These are phyloP conservation scores for Nylanderia fulva DNA, from an alignment of 1,140 invertebrate species.

Conservation along the genomic window DNA sequence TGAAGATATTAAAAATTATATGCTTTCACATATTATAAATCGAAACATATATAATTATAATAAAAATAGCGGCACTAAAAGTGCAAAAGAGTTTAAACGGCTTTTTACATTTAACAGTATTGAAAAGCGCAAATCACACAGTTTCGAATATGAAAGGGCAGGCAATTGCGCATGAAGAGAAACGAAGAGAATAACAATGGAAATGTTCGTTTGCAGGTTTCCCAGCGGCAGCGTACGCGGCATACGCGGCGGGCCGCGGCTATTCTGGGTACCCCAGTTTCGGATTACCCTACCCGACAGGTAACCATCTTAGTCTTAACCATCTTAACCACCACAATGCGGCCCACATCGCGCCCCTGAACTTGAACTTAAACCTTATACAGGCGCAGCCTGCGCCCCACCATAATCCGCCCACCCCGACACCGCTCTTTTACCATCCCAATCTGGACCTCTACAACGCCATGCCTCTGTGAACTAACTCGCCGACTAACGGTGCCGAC, in stretches of 20 bases:
- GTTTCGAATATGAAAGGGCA: background rate
- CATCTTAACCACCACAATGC: constrained; percentile 86
- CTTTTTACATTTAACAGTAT: background rate
- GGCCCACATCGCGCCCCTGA: constrained; percentile 84
- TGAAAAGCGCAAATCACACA: background rate
- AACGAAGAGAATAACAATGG: constrained; percentile 6
- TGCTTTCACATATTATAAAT: background rate
- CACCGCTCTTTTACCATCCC: constrained; percentile 87
- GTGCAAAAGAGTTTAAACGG: background rate
- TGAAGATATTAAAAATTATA: background rate
- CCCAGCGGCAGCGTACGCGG: constrained; percentile 96
- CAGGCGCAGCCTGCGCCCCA: constrained; percentile 83
- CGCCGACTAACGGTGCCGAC: constrained; percentile 58
- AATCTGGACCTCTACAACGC: constrained; percentile 88
- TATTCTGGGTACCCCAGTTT: constrained; percentile 98
- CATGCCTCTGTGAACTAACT: constrained; percentile 93
- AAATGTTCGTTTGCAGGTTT: constrained; percentile 90
- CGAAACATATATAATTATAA: background rate
- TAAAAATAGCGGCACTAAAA: background rate
- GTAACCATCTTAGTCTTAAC: constrained; percentile 92
- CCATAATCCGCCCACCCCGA: constrained; percentile 86
- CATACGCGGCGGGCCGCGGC: constrained; percentile 96
- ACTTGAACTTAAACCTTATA: constrained; percentile 85
- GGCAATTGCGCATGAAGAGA: background rate
- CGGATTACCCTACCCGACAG: constrained; percentile 98